These are phyloP conservation scores for Huso huso DNA, from an alignment of 2,797 vertebrate genomes.

Conservation along the genomic window DNA sequence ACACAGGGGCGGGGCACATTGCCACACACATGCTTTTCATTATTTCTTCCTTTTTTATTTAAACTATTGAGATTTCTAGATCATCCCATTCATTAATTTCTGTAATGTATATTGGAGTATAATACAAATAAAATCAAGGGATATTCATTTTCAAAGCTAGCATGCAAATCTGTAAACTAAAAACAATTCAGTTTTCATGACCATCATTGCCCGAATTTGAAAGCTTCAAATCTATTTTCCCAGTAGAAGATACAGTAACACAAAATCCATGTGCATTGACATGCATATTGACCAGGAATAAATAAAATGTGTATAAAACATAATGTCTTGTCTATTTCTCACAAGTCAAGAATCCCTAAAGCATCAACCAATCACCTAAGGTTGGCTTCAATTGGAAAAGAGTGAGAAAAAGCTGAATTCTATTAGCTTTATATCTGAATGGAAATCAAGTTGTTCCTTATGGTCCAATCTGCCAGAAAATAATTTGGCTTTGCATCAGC, in stretches of 20 bases:
- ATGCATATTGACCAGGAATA: slow-evolving; percentile 39
- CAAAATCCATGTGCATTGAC: slow-evolving; percentile 42
- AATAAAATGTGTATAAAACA: slow-evolving; percentile 41
- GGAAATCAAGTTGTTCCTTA: slow-evolving; percentile 34
- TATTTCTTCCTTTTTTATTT: no score
- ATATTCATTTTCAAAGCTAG: no score
- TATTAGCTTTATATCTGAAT: slow-evolving; percentile 40
- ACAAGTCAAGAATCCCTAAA: slow-evolving; percentile 35
- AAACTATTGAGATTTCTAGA: no score
- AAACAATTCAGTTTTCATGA: no score
- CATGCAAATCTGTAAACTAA: no score
- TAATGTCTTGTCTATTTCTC: slow-evolving; percentile 36
- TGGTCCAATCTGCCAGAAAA: slow-evolving; percentile 13
- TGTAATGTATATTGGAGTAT: no score
- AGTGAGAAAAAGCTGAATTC: slow-evolving; percentile 19
- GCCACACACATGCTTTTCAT: no score
- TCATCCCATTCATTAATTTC: no score
- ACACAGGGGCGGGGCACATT: no score
- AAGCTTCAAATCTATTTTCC: slow-evolving; percentile 17
- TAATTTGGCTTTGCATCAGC: slow-evolving; percentile 17
- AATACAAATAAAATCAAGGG: no score
- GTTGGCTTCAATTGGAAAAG: slow-evolving; percentile 20
- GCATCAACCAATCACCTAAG: slow-evolving; percentile 35
- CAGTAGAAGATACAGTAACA: slow-evolving; percentile 22
- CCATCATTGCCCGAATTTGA: neutral